Base-by-base conservation (phyloP, 2,797 vertebrate genomes). In the Cossypha niveicapilla region DNA sequence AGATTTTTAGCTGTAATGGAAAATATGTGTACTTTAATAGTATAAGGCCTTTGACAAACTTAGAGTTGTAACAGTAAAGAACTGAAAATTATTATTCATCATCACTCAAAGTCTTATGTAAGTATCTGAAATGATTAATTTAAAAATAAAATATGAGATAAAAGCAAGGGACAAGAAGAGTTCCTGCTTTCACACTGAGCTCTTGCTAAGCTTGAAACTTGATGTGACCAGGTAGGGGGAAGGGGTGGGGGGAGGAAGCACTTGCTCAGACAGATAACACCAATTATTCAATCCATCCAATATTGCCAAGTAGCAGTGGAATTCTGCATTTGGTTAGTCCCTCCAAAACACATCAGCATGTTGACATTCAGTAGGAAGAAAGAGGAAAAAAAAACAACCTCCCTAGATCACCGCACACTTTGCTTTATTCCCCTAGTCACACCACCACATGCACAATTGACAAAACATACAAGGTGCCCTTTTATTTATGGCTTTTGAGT, bases 361-460 rank as follows among this genome's bases (percentile, higher is more conserved):
- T 7, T 75, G 18, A 35, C 2, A 6, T 45, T 65, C 32, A 32
- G 30, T 45, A 67, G 12, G 13, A 44, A 84, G 45, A 71, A 78
- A 82, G 1, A 34, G 27, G 48, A 45, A 5, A 45, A 23, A 48
- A 44, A 24, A 44, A 2, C 5, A 32, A 24, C 1, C 2, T 3
- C 14, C 1, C 3, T 21, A 11, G 4, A 4, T 74, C 51, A 34
- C 3, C 4, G 3, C 6, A 3, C 27, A 53, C 3, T 72, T 84
- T 11, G 19, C 21, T 63, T 57, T 53, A 11, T 70, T 76, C 27
- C 21, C 9, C 7, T 7, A 18, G 7, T 50, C 39, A 57, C 11
- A 54, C 2, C 4, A 39, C 7, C 0, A 1, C 8, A 32, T 11
- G 1, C 5, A 65, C 5, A 65, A 48, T 37, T 68, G 13, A n/a